phyloP scores from a whole-genome alignment of 2,888 invertebrate species.

The Lasioglossum figueresi region DNA sequence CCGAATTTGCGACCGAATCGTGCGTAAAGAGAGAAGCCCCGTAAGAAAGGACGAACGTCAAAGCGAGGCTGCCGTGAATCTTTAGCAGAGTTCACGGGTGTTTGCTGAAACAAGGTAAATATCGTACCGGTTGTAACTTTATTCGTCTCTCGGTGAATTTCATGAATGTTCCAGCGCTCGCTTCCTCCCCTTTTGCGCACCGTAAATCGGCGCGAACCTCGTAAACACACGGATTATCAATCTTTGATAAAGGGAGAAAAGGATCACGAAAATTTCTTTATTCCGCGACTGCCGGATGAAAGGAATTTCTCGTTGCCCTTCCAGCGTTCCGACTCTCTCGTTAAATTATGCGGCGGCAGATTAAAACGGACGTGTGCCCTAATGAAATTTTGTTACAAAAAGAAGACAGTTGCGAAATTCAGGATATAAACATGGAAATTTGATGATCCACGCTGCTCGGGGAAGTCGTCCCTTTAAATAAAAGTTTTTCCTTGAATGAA shows the following conservation, averaged over 20 bases:
- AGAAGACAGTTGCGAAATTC: neutral
- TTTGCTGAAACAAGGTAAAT: slow-evolving; percentile 59
- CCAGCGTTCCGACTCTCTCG: neutral
- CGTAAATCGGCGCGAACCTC: slow-evolving; percentile 8
- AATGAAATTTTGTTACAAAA: neutral
- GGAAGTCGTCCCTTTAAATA: neutral
- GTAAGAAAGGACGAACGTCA: slow-evolving; percentile 1
- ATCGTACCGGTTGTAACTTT: slow-evolving; percentile 50
- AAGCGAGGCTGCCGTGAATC: slow-evolving; percentile 6
- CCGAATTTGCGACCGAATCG: slow-evolving; percentile 28
- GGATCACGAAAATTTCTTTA: neutral
- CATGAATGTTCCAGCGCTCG: slow-evolving; percentile 42
- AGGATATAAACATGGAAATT: slow-evolving; percentile 2
- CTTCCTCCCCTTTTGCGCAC: neutral
- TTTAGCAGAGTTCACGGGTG: slow-evolving; percentile 34
- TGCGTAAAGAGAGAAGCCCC: neutral
- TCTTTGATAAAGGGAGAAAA: slow-evolving; percentile 6
- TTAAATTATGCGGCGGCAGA: neutral
- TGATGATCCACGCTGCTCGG: neutral
- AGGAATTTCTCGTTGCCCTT: neutral
- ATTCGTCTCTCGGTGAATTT: slow-evolving; percentile 36
- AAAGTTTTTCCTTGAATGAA: neutral
- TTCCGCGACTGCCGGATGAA: neutral
- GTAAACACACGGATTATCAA: slow-evolving; percentile 28
- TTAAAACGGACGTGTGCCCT: neutral